Evolutionary conservation across 2,113 vertebrate genomes (phyloP).

Genomic region (Thermophis baileyi): DNA sequence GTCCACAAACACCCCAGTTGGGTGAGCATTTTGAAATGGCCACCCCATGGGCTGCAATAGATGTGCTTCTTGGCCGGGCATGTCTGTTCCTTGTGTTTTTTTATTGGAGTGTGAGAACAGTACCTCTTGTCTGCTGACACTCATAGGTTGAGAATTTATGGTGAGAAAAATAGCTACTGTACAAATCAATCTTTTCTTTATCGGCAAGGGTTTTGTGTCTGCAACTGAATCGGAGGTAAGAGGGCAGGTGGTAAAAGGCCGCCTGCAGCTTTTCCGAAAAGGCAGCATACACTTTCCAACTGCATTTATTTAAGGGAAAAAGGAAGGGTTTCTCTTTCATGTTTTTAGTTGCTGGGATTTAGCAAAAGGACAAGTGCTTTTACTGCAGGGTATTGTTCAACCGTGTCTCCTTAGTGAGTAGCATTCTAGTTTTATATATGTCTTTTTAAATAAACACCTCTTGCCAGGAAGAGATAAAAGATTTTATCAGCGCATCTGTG

Average conservation of each 20-base stretch:
- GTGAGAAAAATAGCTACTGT: slow-evolving; percentile 65
- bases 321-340: neutral
- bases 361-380: neutral
- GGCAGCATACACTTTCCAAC: neutral
- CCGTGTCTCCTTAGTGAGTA: neutral
- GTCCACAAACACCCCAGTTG: neutral
- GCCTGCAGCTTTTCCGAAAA: slow-evolving; percentile 10
- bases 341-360: neutral
- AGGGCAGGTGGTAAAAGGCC: slow-evolving; percentile 24
- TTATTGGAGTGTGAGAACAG: slow-evolving; percentile 6
- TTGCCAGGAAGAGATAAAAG: neutral
- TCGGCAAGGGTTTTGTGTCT: slow-evolving; percentile 20
- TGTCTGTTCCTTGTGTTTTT: neutral
- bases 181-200: slow-evolving; percentile 45
- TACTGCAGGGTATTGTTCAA: neutral
- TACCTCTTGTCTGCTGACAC: slow-evolving; percentile 9
- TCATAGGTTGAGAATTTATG: slow-evolving; percentile 52
- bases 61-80: neutral
- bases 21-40: slow-evolving; percentile 23
- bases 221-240: neutral
- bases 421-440: neutral
- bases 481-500: neutral
- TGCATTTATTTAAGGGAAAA: neutral
- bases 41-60: slow-evolving; percentile 41
- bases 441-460: neutral